These are phyloP conservation scores for Anguilla pacifica DNA, from an alignment of 2,797 vertebrate genomes.

Conservation along the genomic window DNA sequence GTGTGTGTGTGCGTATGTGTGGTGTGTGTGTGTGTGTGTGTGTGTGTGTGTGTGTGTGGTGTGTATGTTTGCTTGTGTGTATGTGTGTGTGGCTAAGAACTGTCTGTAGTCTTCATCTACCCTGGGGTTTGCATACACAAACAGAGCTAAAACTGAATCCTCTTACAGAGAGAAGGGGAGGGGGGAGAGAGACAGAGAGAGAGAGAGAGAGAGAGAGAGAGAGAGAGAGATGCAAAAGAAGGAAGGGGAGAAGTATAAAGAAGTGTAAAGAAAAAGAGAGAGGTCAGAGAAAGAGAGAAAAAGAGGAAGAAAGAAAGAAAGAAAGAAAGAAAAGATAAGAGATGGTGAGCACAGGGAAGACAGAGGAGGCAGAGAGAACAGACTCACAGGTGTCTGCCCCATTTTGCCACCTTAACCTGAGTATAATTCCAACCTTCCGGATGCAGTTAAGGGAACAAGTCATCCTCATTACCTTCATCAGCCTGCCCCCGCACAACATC, in stretches of 20 bases:
- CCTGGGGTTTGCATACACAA: slow-evolving; percentile 48
- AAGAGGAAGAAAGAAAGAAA: background rate
- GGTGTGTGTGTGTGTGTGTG: slow-evolving; percentile 33
- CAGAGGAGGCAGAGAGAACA: background rate
- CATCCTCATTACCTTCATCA: background rate
- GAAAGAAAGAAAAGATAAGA: slow-evolving; percentile 40
- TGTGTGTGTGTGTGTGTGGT: slow-evolving; percentile 35
- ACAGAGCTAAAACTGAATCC: background rate
- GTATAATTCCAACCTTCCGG: background rate
- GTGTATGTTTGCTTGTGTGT: background rate
- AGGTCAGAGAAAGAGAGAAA: slow-evolving; percentile 42
- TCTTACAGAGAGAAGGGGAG: background rate
- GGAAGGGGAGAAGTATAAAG: no score
- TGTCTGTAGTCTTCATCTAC: slow-evolving; percentile 43
- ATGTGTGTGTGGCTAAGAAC: slow-evolving; percentile 32
- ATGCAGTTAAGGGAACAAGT: background rate
- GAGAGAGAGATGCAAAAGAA: slow-evolving; percentile 49
- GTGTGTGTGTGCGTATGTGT: slow-evolving; percentile 24
- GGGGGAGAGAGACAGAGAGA: background rate
- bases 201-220: slow-evolving; percentile 13
- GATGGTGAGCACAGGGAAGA: background rate
- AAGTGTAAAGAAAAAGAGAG: slow-evolving; percentile 37
- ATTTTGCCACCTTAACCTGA: background rate
- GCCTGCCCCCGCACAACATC: background rate
- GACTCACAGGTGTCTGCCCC: background rate